Evolutionary conservation across 2,797 vertebrate genomes (phyloP), one percentile per base, ranked within the genome.

Genomic region (Gastrophryne carolinensis): DNA sequence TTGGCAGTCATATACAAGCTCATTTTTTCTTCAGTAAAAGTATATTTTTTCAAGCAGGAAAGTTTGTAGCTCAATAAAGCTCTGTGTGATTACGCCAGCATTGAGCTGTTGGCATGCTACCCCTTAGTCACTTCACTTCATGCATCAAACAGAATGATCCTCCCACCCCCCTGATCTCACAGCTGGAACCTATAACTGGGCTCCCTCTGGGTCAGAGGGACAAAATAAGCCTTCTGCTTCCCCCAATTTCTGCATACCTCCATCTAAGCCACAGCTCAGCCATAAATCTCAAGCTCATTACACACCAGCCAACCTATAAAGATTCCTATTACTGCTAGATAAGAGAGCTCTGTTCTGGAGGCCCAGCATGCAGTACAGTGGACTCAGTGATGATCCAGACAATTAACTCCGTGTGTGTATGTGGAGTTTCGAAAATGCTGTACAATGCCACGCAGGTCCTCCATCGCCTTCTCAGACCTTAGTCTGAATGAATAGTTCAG

Each of bases 281-380:
- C 79, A 82, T 84, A 86, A 85, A 86, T 84, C 81, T 84, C 69
- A 41, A 70, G 79, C 80, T 57, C 50, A 63, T 50, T 21, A 79
- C 62, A 34, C 68, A 71, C 44, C 70, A 79, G 69, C 79, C 60
- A 19, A 39, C 72, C 83, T 78, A 87, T 83, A 86, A 83, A 86
- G 82, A 87, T 85, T 82, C 81, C 85, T 84, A 85, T 86, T 83
- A 83, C 17, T 77, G 80, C 21, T 30, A 86, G 84, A 87, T 86
- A 85, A 85, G 83, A 86, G 86, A 62, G 85, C 81, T 87, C 84
- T 87, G 84, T 87, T 86, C 7, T 0, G 71, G 73, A 80, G 75
- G 84, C 84, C 82, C 3, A 44, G 41, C 82, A 85, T 85, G 84
- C 84, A 39, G 68, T 11, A 56, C 23, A 64, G 58, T 49, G 30